A percentile compares a stretch with the other conserved stretches of the same genome.
Conservation (phyloP, 2,797 vertebrate species). For the Takifugu ocellatus region DNA sequence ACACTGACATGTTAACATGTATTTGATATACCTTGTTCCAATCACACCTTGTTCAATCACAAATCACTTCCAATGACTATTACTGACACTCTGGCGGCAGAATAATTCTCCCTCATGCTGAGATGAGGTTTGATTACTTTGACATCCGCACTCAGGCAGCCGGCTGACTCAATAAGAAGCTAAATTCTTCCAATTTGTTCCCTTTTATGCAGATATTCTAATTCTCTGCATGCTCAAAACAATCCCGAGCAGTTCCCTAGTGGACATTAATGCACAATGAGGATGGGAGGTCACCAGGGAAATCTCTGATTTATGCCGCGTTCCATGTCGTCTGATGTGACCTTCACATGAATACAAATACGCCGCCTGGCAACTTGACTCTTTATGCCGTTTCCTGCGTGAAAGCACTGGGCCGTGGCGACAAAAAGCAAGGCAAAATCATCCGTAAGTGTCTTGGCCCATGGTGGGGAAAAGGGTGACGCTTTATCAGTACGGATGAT, state of each 20-base stretch:
- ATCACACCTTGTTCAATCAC: slow-evolving; percentile 33
- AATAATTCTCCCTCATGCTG: slow-evolving; percentile 34
- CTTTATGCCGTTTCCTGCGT: slow-evolving; percentile 5
- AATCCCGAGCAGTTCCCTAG: background rate
- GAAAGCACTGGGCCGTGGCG: slow-evolving; percentile 5
- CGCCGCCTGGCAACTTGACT: slow-evolving; percentile 7
- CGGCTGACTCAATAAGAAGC: slow-evolving; percentile 29
- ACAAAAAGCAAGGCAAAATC: slow-evolving; percentile 7
- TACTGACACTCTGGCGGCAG: slow-evolving; percentile 31
- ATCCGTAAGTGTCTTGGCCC: background rate
- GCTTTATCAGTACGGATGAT: too few species aligned
- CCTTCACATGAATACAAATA: slow-evolving; percentile 18
- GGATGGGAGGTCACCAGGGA: slow-evolving; percentile 1
- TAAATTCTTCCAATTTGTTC: slow-evolving; percentile 24
- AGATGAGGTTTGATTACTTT: slow-evolving; percentile 35
- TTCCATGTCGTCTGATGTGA: slow-evolving; percentile 8
- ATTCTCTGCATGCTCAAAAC: slow-evolving; percentile 7
- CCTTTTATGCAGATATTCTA: slow-evolving; percentile 22
- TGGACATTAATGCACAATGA: background rate
- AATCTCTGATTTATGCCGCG: slow-evolving; percentile 1
- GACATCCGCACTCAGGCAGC: slow-evolving; percentile 21
- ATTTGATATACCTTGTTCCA: slow-evolving; percentile 43
- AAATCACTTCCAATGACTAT: slow-evolving; percentile 29
- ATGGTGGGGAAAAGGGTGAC: background rate
- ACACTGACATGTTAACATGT: slow-evolving; percentile 34